Percentiles rank a stretch among this genome's conserved stretches.
Conservation (phyloP, 2,888 invertebrate genomes). For the Metacarcinus magister region DNA sequence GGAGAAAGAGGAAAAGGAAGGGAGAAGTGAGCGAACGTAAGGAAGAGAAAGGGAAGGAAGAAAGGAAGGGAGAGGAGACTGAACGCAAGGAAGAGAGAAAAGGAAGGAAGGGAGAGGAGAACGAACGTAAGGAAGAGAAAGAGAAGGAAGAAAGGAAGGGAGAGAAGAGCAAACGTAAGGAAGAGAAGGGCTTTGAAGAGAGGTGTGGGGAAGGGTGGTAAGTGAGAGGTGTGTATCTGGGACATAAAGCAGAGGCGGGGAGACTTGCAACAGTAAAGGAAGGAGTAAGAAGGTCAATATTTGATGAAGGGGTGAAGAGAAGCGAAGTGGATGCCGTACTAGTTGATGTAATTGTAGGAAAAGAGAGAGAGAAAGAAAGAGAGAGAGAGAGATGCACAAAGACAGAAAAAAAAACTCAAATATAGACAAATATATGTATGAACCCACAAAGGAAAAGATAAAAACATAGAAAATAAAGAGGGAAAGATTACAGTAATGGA, state of each 20-base stretch:
- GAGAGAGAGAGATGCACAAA: background rate
- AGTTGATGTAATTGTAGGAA: background rate
- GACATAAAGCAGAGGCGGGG: background rate
- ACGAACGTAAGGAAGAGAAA: background rate
- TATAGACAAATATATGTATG: background rate
- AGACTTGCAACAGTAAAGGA: background rate
- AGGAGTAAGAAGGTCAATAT: background rate
- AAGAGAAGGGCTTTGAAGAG: background rate
- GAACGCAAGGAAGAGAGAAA: background rate
- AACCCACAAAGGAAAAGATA: background rate
- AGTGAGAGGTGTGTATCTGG: background rate
- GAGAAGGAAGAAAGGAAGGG: background rate
- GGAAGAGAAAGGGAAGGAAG: too few species aligned
- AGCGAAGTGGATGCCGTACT: background rate
- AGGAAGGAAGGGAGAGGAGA: background rate
- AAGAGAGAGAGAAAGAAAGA: background rate
- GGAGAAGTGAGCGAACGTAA: background rate
- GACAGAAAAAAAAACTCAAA: background rate
- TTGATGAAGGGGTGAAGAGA: background rate
- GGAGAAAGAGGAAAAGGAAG: background rate
- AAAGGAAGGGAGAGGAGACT: background rate
- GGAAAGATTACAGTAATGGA: background rate
- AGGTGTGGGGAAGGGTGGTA: background rate
- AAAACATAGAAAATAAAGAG: background rate
- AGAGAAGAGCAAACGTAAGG: background rate